Evolutionary conservation across 2,113 vertebrate genomes (phyloP).

Genomic region (Sinocyclocheilus anophthalmus): DNA sequence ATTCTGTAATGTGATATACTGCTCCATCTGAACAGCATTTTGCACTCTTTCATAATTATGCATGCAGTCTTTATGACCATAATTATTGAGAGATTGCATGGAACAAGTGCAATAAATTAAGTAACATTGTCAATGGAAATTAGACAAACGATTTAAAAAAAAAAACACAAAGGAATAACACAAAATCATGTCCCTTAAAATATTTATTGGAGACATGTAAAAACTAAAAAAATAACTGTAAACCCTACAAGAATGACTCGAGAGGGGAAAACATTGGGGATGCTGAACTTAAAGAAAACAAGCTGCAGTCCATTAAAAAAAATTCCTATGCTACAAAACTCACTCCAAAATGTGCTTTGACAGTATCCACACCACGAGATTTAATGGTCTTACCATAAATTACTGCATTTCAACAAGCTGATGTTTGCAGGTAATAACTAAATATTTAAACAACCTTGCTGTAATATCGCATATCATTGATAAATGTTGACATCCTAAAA

Average conservation of each 20-base stretch:
- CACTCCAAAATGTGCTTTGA: slow-evolving; percentile 29
- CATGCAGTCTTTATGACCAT: not conserved
- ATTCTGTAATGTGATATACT: not conserved
- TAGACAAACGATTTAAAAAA: not conserved
- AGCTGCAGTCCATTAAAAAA: slow-evolving; percentile 45
- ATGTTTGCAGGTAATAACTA: slow-evolving; percentile 9
- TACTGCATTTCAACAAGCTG: slow-evolving; percentile 54
- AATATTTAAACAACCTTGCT: slow-evolving; percentile 43
- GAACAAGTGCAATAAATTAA: not conserved
- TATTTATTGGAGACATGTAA: slow-evolving; percentile 79
- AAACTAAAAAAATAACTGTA: slow-evolving; percentile 56
- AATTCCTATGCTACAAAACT: slow-evolving; percentile 30
- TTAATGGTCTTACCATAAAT: slow-evolving; percentile 29
- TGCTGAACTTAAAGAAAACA: slow-evolving; percentile 41
- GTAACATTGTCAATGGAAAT: not conserved
- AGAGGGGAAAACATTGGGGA: slow-evolving; percentile 41
- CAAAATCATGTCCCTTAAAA: slow-evolving; percentile 66
- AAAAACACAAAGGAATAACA: slow-evolving; percentile 5
- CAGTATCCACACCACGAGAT: slow-evolving; percentile 53
- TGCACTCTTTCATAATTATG: not conserved
- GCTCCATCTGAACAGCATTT: not conserved
- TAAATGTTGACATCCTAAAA: slow-evolving; percentile 35
- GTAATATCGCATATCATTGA: slow-evolving; percentile 50
- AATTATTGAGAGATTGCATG: not conserved
- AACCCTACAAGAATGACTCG: slow-evolving; percentile 58